These are phyloP conservation scores for Apogon hyalosoma DNA, from an alignment of 2,797 vertebrate species.

Conservation along the genomic window DNA sequence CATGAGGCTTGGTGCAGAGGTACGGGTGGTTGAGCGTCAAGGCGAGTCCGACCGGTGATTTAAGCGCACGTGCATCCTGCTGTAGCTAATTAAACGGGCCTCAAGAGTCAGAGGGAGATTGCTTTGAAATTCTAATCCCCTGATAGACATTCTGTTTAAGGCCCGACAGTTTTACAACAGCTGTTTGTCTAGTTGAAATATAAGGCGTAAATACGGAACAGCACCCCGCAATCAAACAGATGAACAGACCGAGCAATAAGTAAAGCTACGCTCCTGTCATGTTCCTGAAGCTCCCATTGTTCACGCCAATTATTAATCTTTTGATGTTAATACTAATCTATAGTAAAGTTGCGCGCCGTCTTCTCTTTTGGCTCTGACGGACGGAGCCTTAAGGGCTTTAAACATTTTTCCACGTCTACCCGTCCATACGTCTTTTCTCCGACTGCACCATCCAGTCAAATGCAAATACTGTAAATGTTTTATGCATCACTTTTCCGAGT, in stretches of 20 bases:
- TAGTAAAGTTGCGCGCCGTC: too few species aligned
- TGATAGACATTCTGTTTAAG: slow-evolving; percentile 41
- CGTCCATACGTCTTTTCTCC: too few species aligned
- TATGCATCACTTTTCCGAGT: too few species aligned
- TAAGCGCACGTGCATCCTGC: slow-evolving; percentile 23
- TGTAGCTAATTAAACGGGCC: slow-evolving; percentile 55
- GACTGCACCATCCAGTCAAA: too few species aligned
- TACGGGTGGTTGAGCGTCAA: background rate
- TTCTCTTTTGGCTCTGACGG: too few species aligned
- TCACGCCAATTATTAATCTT: too few species aligned
- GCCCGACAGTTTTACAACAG: slow-evolving; percentile 54
- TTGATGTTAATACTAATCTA: too few species aligned
- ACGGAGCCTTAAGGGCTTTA: too few species aligned
- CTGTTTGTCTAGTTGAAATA: slow-evolving; percentile 51
- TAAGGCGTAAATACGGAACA: background rate
- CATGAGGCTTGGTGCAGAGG: slow-evolving; percentile 14
- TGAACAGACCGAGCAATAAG: background rate
- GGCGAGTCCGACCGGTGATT: slow-evolving; percentile 41
- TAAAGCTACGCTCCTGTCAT: slow-evolving; percentile 11
- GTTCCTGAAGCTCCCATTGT: background rate
- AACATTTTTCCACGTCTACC: too few species aligned
- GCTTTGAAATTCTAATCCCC: slow-evolving; percentile 33
- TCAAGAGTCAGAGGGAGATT: slow-evolving; percentile 4
- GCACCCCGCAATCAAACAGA: background rate
- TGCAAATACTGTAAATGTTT: too few species aligned